Evolutionary conservation across 2,113 vertebrate genomes (phyloP).

Genomic region (Rhynchomys soricoides): DNA sequence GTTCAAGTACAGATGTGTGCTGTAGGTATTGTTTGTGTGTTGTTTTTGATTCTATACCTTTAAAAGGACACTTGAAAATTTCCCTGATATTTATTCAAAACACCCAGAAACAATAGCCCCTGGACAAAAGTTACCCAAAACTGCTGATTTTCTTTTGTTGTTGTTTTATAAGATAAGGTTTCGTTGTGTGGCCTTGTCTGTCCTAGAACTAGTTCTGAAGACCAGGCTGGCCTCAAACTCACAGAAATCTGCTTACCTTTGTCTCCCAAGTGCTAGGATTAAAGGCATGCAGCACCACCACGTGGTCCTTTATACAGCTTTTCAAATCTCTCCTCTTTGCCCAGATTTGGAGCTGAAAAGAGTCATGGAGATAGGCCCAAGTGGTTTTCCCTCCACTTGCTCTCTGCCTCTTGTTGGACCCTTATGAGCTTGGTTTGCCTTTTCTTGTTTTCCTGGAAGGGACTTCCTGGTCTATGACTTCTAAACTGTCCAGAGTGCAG

Average conservation of each 20-base stretch:
- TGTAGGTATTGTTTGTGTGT: not conserved
- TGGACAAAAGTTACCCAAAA: not conserved
- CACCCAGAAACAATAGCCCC: not conserved
- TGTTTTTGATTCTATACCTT: not conserved
- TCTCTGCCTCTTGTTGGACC: not conserved
- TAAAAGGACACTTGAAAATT: not conserved
- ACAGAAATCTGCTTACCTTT: not conserved
- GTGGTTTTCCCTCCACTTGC: not conserved
- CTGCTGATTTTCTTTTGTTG: not conserved
- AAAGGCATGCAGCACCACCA: not conserved
- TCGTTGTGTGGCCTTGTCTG: not conserved
- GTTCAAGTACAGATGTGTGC: not conserved
- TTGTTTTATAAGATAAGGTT: not conserved
- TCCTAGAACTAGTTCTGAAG: not conserved
- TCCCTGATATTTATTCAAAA: not conserved
- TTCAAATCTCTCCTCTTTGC: not conserved
- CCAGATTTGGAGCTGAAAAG: not conserved
- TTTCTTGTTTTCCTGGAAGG: not conserved
- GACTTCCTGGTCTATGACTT: not conserved
- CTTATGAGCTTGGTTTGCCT: not conserved
- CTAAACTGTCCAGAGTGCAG: not conserved
- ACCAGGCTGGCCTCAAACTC: not conserved
- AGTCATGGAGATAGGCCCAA: not conserved
- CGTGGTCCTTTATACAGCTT: not conserved
- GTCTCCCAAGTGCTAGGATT: not conserved